Evolutionary conservation across 2,797 vertebrate genomes (phyloP).

Genomic region (Cetoscarus ocellatus): DNA sequence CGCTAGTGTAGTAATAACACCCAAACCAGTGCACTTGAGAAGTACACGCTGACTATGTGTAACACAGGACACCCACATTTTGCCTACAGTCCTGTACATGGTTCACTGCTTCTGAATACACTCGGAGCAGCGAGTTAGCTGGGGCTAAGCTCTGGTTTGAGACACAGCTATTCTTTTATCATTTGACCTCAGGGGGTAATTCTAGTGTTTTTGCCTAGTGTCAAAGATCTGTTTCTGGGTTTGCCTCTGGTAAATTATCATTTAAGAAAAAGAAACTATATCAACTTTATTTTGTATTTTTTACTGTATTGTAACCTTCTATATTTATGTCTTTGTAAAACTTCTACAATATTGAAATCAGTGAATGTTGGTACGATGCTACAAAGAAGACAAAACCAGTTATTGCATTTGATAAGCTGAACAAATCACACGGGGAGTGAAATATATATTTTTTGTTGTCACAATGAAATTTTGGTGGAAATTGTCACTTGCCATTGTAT

Average conservation of each 20-base stretch:
- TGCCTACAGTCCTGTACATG: conserved; percentile 62
- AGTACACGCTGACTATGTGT: conserved; percentile 55
- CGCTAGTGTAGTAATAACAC: conserved; percentile 68
- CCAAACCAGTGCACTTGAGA: conserved; percentile 73
- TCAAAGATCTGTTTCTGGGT: conserved; percentile 78
- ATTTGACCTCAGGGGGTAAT: conserved; percentile 88
- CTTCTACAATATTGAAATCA: conserved; percentile 85
- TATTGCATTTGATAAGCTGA: conserved; percentile 85
- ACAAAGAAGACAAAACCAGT: conserved; percentile 70
- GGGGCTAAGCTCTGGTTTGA: conserved; percentile 64
- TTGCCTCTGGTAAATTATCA: conserved; percentile 81
- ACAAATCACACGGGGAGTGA: conserved; percentile 73
- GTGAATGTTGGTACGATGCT: conserved; percentile 86
- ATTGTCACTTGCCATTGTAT: conserved; percentile 75
- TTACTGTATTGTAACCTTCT: conserved; percentile 84
- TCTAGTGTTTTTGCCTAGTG: conserved; percentile 80
- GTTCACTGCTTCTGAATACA: conserved; percentile 58
- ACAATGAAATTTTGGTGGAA: conserved; percentile 63
- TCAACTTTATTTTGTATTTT: conserved; percentile 83
- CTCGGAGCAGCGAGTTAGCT: conserved; percentile 50
- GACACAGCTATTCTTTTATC: conserved; percentile 79
- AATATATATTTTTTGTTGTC: conserved; percentile 73
- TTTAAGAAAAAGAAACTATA: conserved; percentile 78
- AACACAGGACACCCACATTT: conserved; percentile 59
- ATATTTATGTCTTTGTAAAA: conserved; percentile 89